Percentiles rank a stretch among this genome's conserved stretches.
Conservation (phyloP, 2,113 vertebrate genomes). For the Apeltes quadracus region DNA sequence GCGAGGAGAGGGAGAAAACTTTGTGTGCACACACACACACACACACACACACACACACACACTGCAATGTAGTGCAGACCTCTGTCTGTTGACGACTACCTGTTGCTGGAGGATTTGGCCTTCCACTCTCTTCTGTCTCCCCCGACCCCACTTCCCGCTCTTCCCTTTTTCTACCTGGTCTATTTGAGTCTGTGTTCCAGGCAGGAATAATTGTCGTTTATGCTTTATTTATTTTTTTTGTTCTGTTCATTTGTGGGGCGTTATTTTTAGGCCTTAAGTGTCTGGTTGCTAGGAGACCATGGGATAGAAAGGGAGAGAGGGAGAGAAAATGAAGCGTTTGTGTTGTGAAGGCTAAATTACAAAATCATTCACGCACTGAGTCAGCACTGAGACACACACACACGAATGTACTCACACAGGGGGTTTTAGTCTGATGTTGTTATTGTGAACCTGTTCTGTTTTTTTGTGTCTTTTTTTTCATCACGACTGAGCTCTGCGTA, state of each 20-base stretch:
- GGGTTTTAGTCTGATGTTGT: constrained; percentile 63
- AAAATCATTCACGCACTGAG: constrained; percentile 83
- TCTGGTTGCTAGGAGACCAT: constrained; percentile 85
- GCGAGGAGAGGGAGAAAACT: constrained; percentile 43
- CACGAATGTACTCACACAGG: constrained; percentile 45
- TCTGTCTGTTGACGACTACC: constrained; percentile 76
- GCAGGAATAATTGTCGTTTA: constrained; percentile 83
- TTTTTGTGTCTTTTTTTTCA: constrained; percentile 55
- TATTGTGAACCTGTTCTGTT: constrained; percentile 73
- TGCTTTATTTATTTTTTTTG: constrained; percentile 84
- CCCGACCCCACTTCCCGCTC: constrained; percentile 34
- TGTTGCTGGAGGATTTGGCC: constrained; percentile 78
- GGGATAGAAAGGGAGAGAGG: constrained; percentile 57
- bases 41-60: constrained; percentile 11
- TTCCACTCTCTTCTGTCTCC: constrained; percentile 44
- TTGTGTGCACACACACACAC: not conserved
- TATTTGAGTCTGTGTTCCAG: constrained; percentile 76
- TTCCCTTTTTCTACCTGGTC: constrained; percentile 63
- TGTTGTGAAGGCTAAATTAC: constrained; percentile 84
- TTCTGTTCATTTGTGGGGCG: constrained; percentile 81
- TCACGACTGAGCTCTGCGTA: constrained; percentile 24
- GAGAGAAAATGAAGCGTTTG: constrained; percentile 76
- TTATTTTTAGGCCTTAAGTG: constrained; percentile 86
- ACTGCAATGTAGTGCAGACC: constrained; percentile 52
- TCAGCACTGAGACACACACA: constrained; percentile 79